Evolutionary conservation across 2,797 vertebrate genomes (phyloP).

Genomic region (Diglossa cyanea): DNA sequence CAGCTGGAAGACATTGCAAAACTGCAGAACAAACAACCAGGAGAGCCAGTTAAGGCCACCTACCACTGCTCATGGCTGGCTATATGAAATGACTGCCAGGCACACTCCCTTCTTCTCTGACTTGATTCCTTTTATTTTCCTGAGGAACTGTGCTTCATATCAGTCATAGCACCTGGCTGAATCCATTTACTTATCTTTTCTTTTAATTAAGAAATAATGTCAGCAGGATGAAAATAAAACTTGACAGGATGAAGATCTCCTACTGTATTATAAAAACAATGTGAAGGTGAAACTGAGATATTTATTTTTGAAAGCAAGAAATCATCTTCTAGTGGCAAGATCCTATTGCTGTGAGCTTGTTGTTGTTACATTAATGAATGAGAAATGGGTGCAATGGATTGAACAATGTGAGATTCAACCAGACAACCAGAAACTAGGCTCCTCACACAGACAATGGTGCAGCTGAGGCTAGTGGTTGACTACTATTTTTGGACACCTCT

Average conservation of each 20-base stretch:
- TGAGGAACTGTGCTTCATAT: not conserved
- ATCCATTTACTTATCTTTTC: constrained; percentile 57
- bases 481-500: constrained; percentile 44
- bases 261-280: constrained; percentile 21
- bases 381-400: constrained; percentile 9
- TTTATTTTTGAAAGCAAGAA: constrained; percentile 54
- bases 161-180: constrained; percentile 35
- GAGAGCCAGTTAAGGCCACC: not conserved
- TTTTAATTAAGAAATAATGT: constrained; percentile 71
- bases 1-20: constrained; percentile 47
- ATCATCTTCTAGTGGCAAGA: constrained; percentile 34
- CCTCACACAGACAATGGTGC: constrained; percentile 2
- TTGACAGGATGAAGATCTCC: constrained; percentile 43
- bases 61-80: not conserved
- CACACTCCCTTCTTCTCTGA: not conserved
- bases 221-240: constrained; percentile 60
- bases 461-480: constrained; percentile 21
- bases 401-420: constrained; percentile 5
- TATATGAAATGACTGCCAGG: not conserved
- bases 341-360: constrained; percentile 26
- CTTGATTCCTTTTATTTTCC: constrained; percentile 20
- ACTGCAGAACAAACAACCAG: constrained; percentile 22
- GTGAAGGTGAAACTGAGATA: constrained; percentile 30
- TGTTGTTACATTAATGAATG: constrained; percentile 51
- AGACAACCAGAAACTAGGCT: constrained; percentile 14